Evolutionary conservation across 1,140 invertebrate species (phyloP), one percentile per base, ranked within the genome.

Genomic region (Nymphalis io): DNA sequence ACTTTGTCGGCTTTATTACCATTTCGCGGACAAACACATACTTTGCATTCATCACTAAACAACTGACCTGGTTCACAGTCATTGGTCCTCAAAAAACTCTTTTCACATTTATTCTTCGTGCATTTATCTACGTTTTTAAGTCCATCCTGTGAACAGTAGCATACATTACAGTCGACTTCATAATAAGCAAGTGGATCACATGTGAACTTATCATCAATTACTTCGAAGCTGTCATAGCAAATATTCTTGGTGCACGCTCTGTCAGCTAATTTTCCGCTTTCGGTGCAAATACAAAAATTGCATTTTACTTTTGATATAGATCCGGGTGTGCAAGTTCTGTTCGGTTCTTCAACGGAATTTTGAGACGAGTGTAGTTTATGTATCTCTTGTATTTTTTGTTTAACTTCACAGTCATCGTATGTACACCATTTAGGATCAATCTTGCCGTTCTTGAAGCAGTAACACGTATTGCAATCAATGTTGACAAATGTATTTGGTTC

Each of bases 1-100:
- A 82, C 84, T 66, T 76, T 87, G n/a, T 89, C 88, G 21, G 62
- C 59, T 69, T 83, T 90, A 39, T 89, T 78, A 0, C 92, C 91
- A 68, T 92, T 90, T 20, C 82, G 80, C 20, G 90, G 86, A 69
- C 92, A 93, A 0, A 89, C 83, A 59, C 92, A 93, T 5, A 87
- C 78, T 68, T 93, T 93, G 59, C 92, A 93, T 13, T 86, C 88
- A 6, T 88, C 83, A 51, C 82, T 87, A 63, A 92, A 93, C 0
- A 89, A 72, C 20, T 88, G 72, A 20, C 91, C 89, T 5, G 91
- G 82, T 10, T 70, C 73, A 67, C 92, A 92, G 0, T 55, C 48
- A 51, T 80, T 76, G 11, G 83, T 78, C 57, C 89, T 78, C 10
- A 91, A 59, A n/a, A 81, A 80, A 46, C 63, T 83, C 53, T 82